A percentile compares a stretch with the other conserved stretches of the same genome.
These are phyloP conservation scores for Hafferia zeledoni DNA, from an alignment of 2,797 vertebrate species.

Conservation along the genomic window DNA sequence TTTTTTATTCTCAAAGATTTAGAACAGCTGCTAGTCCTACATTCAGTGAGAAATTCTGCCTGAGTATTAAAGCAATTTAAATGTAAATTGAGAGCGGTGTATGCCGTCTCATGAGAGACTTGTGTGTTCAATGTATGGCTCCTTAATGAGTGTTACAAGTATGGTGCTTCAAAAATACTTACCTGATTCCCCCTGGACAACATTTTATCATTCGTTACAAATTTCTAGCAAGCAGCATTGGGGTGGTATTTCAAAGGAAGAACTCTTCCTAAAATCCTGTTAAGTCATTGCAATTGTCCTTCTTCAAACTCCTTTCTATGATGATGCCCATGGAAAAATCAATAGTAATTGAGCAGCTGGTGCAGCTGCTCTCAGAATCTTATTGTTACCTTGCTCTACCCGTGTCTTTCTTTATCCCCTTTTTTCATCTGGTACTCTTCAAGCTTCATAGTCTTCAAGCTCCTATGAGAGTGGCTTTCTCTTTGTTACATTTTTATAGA, in stretches of 20 bases:
- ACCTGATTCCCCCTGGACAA: not conserved
- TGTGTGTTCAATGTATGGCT: not conserved
- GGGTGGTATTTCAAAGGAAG: not conserved
- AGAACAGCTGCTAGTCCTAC: not conserved
- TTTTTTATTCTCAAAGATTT: not conserved
- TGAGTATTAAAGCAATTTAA: not conserved
- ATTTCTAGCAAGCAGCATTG: not conserved
- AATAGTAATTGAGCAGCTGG: not conserved
- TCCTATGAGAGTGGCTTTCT: not conserved
- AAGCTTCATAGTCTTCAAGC: not conserved
- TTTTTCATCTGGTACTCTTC: not conserved
- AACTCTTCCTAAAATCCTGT: not conserved
- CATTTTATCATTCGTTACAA: not conserved
- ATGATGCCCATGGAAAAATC: not conserved
- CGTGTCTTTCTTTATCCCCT: not conserved
- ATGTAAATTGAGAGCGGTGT: not conserved
- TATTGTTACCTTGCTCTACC: not conserved
- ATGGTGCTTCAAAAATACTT: not conserved
- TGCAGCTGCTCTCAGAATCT: not conserved
- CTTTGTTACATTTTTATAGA: not conserved
- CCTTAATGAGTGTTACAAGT: not conserved
- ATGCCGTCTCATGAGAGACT: not conserved
- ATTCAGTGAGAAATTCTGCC: not conserved
- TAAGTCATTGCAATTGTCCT: not conserved
- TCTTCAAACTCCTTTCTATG: not conserved